Base-by-base conservation (phyloP, 2,888 invertebrate species). In the Phyllotreta cruciferae region DNA sequence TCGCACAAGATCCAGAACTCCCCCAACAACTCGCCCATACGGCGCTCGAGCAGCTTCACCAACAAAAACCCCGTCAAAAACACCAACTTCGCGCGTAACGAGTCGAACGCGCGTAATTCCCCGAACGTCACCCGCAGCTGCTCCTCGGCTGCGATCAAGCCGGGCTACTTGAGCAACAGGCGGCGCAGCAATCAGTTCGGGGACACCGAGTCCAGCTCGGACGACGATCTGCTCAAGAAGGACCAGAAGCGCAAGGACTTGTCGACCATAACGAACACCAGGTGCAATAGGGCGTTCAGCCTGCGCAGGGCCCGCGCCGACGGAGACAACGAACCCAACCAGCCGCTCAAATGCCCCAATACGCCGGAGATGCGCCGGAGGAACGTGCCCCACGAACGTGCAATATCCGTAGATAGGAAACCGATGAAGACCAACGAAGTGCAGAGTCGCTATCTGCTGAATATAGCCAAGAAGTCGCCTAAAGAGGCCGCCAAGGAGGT, bases 201-300 rank as follows among this genome's bases (percentile, higher is more conserved):
- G 5, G 81, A 81, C 60, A 80, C 82, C 0, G 82, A 83, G 64
- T 83, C 83, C 0, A 83, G 83, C 72, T 82, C 82, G 34, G 84
- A 84, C 68, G 84, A 84, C 38, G 84, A 84, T 64, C 81, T 81
- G 63, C 81, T 81, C 68, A 80, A 81, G 60, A 73, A 74, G 75
- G 68, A 78, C 7, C 71, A 79, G 68, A 78, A 81, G 70, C 78
- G 76, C 64, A 80, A 77, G 70, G 78, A 77, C 70, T 62, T 77
- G 60, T 71, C 76, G 57, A 80, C 80, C 56, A 72, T 85, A 63
- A 82, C 83, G 44, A 85, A 84, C 68, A 87, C 87, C 75, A 86
- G 85, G 63, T 88, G 88, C 71, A 94, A 94, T 78, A 85, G 92
- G 69, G 90, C 91, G n/a, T 83, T 88, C 64, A 85, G 89, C 76